Base-by-base conservation (phyloP, 2,113 vertebrate species). In the Mobula birostris region DNA sequence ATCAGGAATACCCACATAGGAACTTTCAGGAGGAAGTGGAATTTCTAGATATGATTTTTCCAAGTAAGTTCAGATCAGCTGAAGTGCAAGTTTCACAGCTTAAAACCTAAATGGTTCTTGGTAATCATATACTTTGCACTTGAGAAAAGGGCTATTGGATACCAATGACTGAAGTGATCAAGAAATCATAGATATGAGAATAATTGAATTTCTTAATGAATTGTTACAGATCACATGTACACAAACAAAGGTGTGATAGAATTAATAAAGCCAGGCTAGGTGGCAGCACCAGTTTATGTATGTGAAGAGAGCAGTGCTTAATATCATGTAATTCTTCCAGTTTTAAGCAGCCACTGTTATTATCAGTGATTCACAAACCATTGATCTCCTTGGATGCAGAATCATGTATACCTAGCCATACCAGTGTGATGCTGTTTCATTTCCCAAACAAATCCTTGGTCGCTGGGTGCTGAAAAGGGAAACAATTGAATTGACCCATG, bases 11-110 rank as follows among this genome's bases (percentile, higher is more conserved):
- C 97, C 99, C 99, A 97, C 98, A 99, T 97, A 98, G 98, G 96
- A 99, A 99, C 98, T 99, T 99, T 97, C 98, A 99, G 97, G 98
- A 99, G 96, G 98, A 99, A 98, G 98, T 99, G 85, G 98, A 99
- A 95, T 99, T 99, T 97, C 98, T 99, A 96, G 98, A 98, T 95
- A 98, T 99, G 96, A 99, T 99, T 96, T 99, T 99, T 96, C 98
- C 98, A 97, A 99, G 98, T 99, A 97, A 94, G 98, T 96, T 95
- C 80, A 68, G 24, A 40, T 93, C 66, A 93, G 63, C 36, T n/a
- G 32, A 92, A 92, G 40, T 92, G 24, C 32, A 29, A 29, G 40
- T 82, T 82, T 82, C 12, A 82, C 32, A 82, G 5, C 14, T 82
- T 82, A 48, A 19, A 70, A 11, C 17, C 68, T 70, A 11, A 40